phyloP scores from a whole-genome alignment of 2,888 invertebrate species.

The Phorcus lineatus region DNA sequence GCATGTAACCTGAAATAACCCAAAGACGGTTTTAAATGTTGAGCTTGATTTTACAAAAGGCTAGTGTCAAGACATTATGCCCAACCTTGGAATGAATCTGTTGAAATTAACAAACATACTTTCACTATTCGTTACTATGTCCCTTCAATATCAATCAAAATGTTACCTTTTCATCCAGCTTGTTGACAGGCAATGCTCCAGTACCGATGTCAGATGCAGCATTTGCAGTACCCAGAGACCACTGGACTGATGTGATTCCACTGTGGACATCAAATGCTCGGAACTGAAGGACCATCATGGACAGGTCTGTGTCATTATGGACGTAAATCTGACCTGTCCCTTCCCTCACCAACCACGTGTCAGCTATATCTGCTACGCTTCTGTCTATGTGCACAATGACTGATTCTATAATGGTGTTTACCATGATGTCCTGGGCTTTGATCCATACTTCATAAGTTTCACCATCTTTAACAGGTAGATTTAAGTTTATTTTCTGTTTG shows the following conservation, averaged over 20 bases:
- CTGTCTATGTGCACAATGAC: slow-evolving; percentile 44
- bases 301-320: slow-evolving; percentile 39
- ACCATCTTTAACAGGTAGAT: slow-evolving; percentile 39
- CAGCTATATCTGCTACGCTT: slow-evolving; percentile 43
- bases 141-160: too few species aligned
- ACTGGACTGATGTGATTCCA: slow-evolving; percentile 40
- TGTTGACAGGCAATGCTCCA: slow-evolving; percentile 16
- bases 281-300: slow-evolving; percentile 45
- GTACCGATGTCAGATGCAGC: slow-evolving; percentile 18
- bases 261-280: slow-evolving; percentile 53
- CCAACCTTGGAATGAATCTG: too few species aligned
- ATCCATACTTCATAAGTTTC: slow-evolving; percentile 42
- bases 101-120: too few species aligned
- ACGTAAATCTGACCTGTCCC: slow-evolving; percentile 38
- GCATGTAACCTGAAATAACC: neutral
- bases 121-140: too few species aligned
- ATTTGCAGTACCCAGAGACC: slow-evolving; percentile 25
- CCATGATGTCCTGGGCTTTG: slow-evolving; percentile 44
- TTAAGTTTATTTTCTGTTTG: slow-evolving; percentile 37
- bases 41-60: too few species aligned
- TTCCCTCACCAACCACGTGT: slow-evolving; percentile 44
- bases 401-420: slow-evolving; percentile 37
- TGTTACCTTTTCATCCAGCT: slow-evolving; percentile 10
- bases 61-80: too few species aligned
- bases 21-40: too few species aligned